phyloP scores from a whole-genome alignment of 2,888 invertebrate species.

The Leucophenga montana region DNA sequence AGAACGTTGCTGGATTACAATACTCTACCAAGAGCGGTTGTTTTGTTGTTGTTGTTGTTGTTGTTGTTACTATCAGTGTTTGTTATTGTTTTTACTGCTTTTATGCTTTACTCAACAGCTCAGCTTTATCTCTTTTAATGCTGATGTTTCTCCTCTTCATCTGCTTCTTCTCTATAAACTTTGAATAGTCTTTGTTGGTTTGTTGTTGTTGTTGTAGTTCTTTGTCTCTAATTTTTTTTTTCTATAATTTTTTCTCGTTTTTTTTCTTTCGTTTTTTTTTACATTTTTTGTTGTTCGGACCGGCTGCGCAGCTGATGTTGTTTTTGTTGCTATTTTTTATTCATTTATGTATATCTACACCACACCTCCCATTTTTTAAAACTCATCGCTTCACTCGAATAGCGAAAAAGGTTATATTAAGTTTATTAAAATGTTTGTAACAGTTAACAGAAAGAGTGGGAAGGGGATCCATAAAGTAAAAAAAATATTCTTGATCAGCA shows the following conservation, averaged over 20 bases:
- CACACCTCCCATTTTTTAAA: background rate
- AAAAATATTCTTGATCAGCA: no score
- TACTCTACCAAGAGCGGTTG: background rate
- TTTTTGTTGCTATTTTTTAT: background rate
- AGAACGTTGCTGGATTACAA: background rate
- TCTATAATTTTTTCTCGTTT: background rate
- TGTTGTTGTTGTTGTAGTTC: slow-evolving; percentile 15
- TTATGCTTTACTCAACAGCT: slow-evolving; percentile 1
- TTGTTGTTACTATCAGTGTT: slow-evolving; percentile 21
- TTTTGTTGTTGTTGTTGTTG: slow-evolving; percentile 27
- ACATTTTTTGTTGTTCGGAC: slow-evolving; percentile 1
- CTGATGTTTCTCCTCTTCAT: background rate
- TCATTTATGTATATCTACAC: background rate
- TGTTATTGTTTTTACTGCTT: slow-evolving; percentile 6
- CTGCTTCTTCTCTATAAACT: background rate
- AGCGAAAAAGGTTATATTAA: no score
- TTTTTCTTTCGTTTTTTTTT: background rate
- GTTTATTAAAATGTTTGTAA: no score
- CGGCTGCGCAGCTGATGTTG: background rate
- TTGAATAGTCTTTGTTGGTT: slow-evolving; percentile 1
- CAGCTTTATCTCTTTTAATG: background rate
- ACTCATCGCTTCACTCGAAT: no score
- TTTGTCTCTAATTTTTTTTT: background rate
- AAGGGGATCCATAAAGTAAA: no score
- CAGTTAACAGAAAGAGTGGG: no score